Conservation (phyloP, 2,113 vertebrate genomes). For the Cervus canadensis region DNA sequence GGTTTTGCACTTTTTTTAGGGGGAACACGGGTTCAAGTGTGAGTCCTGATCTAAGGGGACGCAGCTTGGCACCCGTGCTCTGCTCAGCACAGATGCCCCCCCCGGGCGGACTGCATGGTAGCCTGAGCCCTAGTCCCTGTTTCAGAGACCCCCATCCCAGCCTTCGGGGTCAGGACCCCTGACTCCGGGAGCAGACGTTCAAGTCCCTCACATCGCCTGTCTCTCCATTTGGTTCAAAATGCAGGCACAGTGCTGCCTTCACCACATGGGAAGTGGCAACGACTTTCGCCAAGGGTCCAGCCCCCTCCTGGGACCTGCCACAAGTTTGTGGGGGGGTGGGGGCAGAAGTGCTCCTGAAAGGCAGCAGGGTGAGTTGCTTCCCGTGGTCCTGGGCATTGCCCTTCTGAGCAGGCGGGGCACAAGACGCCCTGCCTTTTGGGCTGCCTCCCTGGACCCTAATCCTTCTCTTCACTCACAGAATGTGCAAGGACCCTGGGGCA, state of each 20-base stretch:
- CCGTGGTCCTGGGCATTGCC: background rate
- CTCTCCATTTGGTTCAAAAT: fast-evolving
- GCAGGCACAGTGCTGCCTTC: background rate
- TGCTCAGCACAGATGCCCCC: background rate
- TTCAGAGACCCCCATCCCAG: too few species aligned
- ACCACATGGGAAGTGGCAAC: fast-evolving
- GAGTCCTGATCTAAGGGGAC: background rate
- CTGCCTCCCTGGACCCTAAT: background rate
- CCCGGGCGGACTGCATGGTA: fast-evolving
- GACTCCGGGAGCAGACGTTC: background rate
- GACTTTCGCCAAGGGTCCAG: background rate
- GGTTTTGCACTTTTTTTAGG: background rate
- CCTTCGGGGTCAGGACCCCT: background rate
- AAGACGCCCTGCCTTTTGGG: background rate
- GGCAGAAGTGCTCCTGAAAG: background rate
- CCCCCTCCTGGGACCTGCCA: background rate
- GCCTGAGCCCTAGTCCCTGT: background rate
- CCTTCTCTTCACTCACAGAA: background rate
- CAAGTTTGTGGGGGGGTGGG: fast-evolving
- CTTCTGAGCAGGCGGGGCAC: background rate
- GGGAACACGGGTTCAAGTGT: background rate
- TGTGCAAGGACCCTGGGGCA: background rate
- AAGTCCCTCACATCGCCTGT: background rate
- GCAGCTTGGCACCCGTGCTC: background rate
- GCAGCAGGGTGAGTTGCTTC: background rate